These are phyloP conservation scores for Oryzias celebensis DNA, from an alignment of 2,113 vertebrate species.

Conservation along the genomic window DNA sequence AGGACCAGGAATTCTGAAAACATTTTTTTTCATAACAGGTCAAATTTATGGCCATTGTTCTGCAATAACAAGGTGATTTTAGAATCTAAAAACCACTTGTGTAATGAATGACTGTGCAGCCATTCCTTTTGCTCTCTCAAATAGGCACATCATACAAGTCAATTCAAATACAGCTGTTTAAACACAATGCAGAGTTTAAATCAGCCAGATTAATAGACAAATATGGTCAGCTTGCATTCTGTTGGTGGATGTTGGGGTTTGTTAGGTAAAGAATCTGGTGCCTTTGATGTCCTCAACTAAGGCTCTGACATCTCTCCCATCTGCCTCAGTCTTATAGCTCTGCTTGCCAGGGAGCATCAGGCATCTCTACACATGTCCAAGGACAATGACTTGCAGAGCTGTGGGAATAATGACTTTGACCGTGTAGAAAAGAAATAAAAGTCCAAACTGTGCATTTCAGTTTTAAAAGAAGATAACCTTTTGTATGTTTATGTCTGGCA, in stretches of 20 bases:
- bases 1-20: no score
- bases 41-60: no score
- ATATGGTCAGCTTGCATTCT: conserved; percentile 4
- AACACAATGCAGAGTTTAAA: neutral
- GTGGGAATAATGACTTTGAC: conserved; percentile 13
- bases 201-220: neutral
- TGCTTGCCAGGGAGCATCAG: conserved; percentile 27
- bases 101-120: no score
- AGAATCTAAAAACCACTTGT: no score
- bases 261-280: conserved; percentile 32
- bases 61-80: no score
- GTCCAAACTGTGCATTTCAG: no score
- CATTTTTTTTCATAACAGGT: no score
- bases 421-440: neutral
- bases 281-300: conserved; percentile 13
- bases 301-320: conserved; percentile 41
- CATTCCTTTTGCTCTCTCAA: neutral
- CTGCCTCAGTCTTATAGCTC: conserved; percentile 32
- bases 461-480: no score
- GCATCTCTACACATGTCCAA: conserved; percentile 36
- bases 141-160: neutral
- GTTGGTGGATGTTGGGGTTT: neutral
- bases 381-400: conserved; percentile 21
- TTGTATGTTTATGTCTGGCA: no score
- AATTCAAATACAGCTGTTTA: conserved; percentile 4